phyloP scores from a whole-genome alignment of 92 coral and sea anemone genomes.

The Phenganax marumi region DNA sequence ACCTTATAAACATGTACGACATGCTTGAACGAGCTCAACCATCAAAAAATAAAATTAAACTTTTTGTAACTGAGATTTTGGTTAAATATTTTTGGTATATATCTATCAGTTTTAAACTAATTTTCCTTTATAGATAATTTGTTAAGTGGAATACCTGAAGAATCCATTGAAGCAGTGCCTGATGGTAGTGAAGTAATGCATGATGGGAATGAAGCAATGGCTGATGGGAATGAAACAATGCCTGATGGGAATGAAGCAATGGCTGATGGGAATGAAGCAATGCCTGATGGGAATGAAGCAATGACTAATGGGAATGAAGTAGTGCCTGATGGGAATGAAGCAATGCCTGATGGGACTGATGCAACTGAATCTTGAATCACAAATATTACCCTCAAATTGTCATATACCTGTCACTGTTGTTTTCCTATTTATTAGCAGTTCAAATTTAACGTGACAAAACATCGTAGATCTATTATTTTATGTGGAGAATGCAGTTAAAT shows the following conservation, averaged over 20 bases:
- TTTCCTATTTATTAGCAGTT: too few relatives aligned
- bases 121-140: neutral
- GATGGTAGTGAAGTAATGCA: slow-evolving; percentile 9
- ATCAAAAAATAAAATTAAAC: neutral
- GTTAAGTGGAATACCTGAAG: slow-evolving; percentile 11
- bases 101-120: neutral
- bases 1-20: too few relatives aligned
- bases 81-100: neutral
- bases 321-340: slow-evolving; percentile 1
- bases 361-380: neutral
- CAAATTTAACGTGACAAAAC: too few relatives aligned
- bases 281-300: neutral
- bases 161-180: neutral
- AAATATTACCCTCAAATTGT: too few relatives aligned
- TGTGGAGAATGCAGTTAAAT: too few relatives aligned
- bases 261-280: slow-evolving; percentile 3
- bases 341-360: neutral
- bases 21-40: neutral
- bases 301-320: neutral
- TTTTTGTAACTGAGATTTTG: too few relatives aligned
- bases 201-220: slow-evolving; percentile 14
- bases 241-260: neutral
- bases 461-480: too few relatives aligned
- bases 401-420: too few relatives aligned
- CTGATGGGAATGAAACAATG: slow-evolving; percentile 8